Base-by-base conservation (phyloP, 2,797 vertebrate genomes). In the Sebastes itinus region DNA sequence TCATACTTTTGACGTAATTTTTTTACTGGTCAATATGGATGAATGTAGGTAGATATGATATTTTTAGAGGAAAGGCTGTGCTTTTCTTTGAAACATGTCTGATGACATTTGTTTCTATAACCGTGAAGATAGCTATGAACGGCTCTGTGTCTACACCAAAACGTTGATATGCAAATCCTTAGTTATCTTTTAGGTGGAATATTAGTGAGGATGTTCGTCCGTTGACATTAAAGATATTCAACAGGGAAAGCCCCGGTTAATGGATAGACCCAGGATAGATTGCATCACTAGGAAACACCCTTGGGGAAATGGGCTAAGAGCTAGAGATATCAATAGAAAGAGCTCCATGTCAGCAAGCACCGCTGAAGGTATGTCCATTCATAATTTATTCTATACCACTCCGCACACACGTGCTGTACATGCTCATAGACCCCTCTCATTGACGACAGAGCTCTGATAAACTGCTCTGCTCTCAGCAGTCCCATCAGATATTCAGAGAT, bases 311-410 rank as follows among this genome's bases (percentile, higher is more conserved):
- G 60, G 70, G 59, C 78, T 79, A 72, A 91, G 87, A 88, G 87
- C 87, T 69, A 10, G 38, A 87, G 75, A 88, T 87, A 86, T 88
- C 90, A 84, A 88, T 83, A 86, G 89, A 86, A 83, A 86, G 83
- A 82, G 87, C 81, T 89, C 72, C 72, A 80, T 89, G 89, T 90
- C 81, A 91, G 80, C 85, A 70, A 68, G 72, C 70, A 55, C 32
- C 7, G 61, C 71, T 85, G 22, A 89, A 87, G 84, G 83, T 88
- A 84, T 76, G 66, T 23, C 78, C 75, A 87, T 94, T 84, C 80
- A 93, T 95, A 86, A 94, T 94, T 90, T 82, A 95, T 89, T 73
- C 83, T 59, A 62, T 78, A 84, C 79, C 62, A 68, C 56, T 62
- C 32, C 46, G 63, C 7, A 71, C 46, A 61, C 9, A 27, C 65